Conservation (phyloP, 2,113 vertebrate species). For the Polypterus senegalus region DNA sequence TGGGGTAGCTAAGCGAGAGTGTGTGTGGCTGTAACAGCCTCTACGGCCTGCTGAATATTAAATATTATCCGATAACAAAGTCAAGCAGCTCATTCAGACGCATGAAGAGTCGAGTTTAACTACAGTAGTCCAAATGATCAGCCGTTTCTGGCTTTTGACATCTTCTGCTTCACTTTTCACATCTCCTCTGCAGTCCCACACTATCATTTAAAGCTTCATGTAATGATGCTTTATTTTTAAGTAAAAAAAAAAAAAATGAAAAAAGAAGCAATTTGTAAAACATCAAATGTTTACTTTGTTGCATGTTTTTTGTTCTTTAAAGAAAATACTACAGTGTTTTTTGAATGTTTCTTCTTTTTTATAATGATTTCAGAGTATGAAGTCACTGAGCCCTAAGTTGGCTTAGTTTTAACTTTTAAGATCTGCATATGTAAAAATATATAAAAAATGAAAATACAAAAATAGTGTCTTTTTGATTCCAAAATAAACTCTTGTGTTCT, state of each 20-base stretch:
- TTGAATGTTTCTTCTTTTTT: constrained; percentile 55
- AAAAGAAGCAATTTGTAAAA: constrained; percentile 53
- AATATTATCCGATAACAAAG: too few relatives aligned
- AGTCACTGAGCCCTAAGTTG: constrained; percentile 57
- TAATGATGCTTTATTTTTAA: constrained; percentile 57
- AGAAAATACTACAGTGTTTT: constrained; percentile 55
- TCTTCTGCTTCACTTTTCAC: constrained; percentile 34
- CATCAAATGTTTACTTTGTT: constrained; percentile 62
- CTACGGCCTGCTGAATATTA: too few relatives aligned
- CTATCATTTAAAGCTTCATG: constrained; percentile 49
- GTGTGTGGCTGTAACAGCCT: too few relatives aligned
- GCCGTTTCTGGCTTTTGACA: constrained; percentile 1
- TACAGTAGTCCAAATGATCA: neutral
- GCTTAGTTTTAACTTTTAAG: constrained; percentile 68
- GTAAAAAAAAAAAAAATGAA: constrained; percentile 31
- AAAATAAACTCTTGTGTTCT: constrained; percentile 60
- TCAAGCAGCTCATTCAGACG: neutral
- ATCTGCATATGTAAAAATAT: constrained; percentile 73
- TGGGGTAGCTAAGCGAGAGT: too few relatives aligned
- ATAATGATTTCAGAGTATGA: constrained; percentile 53
- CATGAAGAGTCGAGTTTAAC: constrained; percentile 4
- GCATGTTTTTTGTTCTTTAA: constrained; percentile 61
- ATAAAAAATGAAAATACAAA: constrained; percentile 40
- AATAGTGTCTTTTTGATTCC: constrained; percentile 70
- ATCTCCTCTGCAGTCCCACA: constrained; percentile 39